These are phyloP conservation scores for Liparis tanakae DNA, from an alignment of 2,797 vertebrate genomes.

Conservation along the genomic window DNA sequence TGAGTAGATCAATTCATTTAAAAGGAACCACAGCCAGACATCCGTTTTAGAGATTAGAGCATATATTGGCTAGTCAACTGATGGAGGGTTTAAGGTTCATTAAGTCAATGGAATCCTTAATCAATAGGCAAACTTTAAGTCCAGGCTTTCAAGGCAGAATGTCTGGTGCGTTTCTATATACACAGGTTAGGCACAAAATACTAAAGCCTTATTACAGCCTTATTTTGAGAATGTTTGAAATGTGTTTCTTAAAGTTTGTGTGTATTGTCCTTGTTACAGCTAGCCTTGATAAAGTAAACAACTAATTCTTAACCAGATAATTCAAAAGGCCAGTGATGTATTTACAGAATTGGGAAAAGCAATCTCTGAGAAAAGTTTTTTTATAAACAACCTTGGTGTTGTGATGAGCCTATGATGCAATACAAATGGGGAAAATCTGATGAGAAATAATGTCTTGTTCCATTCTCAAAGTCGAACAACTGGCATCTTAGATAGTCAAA, in stretches of 20 bases:
- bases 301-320: slow-evolving; percentile 29
- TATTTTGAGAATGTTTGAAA: slow-evolving; percentile 41
- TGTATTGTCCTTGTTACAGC: slow-evolving; percentile 38
- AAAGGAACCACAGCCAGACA: slow-evolving; percentile 89
- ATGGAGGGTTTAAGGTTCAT: slow-evolving; percentile 92
- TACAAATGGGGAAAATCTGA: background rate
- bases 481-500: slow-evolving; percentile 33
- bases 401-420: slow-evolving; percentile 17
- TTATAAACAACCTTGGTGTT: slow-evolving; percentile 40
- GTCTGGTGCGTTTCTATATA: slow-evolving; percentile 66
- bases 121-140: slow-evolving; percentile 90
- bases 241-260: slow-evolving; percentile 29
- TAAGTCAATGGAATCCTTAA: slow-evolving; percentile 98
- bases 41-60: slow-evolving; percentile 90
- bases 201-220: slow-evolving; percentile 37
- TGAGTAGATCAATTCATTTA: slow-evolving; percentile 88
- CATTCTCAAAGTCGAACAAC: slow-evolving; percentile 49
- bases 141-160: slow-evolving; percentile 77
- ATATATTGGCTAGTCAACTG: slow-evolving; percentile 88
- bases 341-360: slow-evolving; percentile 23
- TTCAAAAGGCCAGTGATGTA: slow-evolving; percentile 20
- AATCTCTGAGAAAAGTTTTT: slow-evolving; percentile 14
- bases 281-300: slow-evolving; percentile 28
- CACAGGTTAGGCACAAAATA: slow-evolving; percentile 46
- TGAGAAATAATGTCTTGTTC: slow-evolving; percentile 21